Base-by-base conservation (phyloP, 2,113 vertebrate genomes). In the Tenrec ecaudatus region DNA sequence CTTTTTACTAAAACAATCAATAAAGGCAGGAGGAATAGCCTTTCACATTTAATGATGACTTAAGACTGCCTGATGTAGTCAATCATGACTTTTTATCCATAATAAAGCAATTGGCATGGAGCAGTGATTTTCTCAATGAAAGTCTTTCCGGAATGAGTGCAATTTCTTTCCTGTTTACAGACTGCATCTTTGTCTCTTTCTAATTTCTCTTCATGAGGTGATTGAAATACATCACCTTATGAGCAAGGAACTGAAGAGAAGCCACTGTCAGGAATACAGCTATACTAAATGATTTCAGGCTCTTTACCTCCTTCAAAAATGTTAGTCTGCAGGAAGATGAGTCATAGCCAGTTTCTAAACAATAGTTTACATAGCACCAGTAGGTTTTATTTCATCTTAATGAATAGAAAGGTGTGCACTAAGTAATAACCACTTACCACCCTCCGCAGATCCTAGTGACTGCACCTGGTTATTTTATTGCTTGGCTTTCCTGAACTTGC, bases 71-170 rank as follows among this genome's bases (percentile, higher is more conserved):
- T 47, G 27, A 19, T 1, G 22, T 33, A 33, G 64, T 94, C 88
- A 84, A 66, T 77, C 92, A 89, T 16, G 95, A 58, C 31, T 82
- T 93, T 95, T 91, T 95, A 77, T 17, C 81, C 66, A 84, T 33
- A 77, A 86, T 73, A 96, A 95, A 87, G 20, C 77, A 95, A 97
- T 95, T 91, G 96, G 86, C 43, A 85, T 10, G n/a, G 1, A 87
- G 3, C 88, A 92, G 66, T 10, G 10, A 71, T 79, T 36, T 4
- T 85, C 89, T 80, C 88, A 31, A 76, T 64, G n/a, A 73, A 53
- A 43, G n/a, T 80, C 43, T 89, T 87, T 92, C 75, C 9, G 79
- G 77, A 76, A 77, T 1, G 16, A 0, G 1, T 15, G 25, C 91
- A 82, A 91, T 88, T 89, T 62, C 84, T 90, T 86, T 94, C 38